phyloP scores from a whole-genome alignment of 2,888 invertebrate species.

The Chaetoderma sp. region DNA sequence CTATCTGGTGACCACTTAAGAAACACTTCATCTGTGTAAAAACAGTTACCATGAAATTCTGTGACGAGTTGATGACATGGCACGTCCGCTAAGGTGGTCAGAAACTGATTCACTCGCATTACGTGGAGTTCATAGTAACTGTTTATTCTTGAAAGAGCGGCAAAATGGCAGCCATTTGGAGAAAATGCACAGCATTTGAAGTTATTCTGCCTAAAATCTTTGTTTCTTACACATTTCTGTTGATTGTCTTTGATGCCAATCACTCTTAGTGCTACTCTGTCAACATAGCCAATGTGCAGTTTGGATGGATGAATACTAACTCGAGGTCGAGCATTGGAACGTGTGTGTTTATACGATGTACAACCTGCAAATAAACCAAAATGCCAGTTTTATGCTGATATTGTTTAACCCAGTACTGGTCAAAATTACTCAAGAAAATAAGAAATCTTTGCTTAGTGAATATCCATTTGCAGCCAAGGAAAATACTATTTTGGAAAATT shows the following conservation, averaged over 20 bases:
- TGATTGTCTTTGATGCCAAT: conserved; percentile 31
- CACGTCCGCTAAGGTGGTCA: conserved; percentile 4
- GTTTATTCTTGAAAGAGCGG: conserved; percentile 41
- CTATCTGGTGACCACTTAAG: conserved; percentile 58
- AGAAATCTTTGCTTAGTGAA: too few species aligned
- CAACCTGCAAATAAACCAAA: conserved; percentile 40
- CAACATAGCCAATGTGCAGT: conserved; percentile 44
- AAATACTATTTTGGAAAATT: too few species aligned
- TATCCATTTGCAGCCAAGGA: too few species aligned
- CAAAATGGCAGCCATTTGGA: conserved; percentile 49
- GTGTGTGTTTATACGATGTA: conserved; percentile 36
- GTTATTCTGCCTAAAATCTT: conserved; percentile 40
- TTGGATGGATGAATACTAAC: conserved; percentile 52
- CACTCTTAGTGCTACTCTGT: conserved; percentile 40
- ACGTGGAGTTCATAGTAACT: conserved; percentile 35
- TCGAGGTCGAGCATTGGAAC: conserved; percentile 45
- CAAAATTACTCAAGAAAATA: conserved; percentile 5
- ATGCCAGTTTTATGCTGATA: conserved; percentile 4
- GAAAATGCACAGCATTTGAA: conserved; percentile 50
- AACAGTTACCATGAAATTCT: conserved; percentile 30
- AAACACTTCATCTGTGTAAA: conserved; percentile 44
- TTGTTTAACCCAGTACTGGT: too few species aligned
- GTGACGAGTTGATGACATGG: conserved; percentile 37
- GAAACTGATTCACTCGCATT: neutral
- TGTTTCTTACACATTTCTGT: conserved; percentile 34